These are phyloP conservation scores for Campoplex capitator DNA, from an alignment of 2,888 invertebrate genomes.

Conservation along the genomic window DNA sequence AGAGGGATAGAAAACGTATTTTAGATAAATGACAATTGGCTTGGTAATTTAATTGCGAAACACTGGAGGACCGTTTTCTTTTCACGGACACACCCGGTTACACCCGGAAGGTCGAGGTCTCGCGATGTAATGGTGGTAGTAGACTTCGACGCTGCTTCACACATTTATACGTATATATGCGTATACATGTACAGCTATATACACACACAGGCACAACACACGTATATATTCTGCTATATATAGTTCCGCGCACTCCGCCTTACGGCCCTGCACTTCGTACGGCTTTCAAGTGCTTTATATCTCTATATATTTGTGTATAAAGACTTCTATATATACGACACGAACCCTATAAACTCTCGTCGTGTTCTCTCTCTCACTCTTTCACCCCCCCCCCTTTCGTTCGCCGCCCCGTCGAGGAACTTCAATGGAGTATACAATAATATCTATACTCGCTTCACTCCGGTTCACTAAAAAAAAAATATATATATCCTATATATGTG, in stretches of 20 bases:
- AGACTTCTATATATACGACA: conserved; percentile 40
- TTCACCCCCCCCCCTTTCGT: conserved; percentile 18
- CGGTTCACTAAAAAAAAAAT: conserved; percentile 23
- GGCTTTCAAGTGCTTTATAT: conserved; percentile 28
- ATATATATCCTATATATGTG: neutral
- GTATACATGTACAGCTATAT: neutral
- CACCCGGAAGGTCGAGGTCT: conserved; percentile 70
- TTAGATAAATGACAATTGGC: conserved; percentile 3
- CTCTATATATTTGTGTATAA: conserved; percentile 32
- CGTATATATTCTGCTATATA: conserved; percentile 11
- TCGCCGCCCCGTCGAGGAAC: conserved; percentile 46
- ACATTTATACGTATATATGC: conserved; percentile 26
- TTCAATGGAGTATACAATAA: conserved; percentile 42
- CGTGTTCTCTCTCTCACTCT: conserved; percentile 41
- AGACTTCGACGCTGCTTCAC: conserved; percentile 41
- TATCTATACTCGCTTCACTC: conserved; percentile 36
- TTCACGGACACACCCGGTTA: conserved; percentile 69
- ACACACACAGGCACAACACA: conserved; percentile 1
- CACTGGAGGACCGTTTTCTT: conserved; percentile 57
- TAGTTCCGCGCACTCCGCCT: conserved; percentile 55
- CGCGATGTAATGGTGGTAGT: conserved; percentile 52
- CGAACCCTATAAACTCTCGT: conserved; percentile 28
- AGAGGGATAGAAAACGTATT: neutral
- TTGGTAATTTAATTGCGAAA: conserved; percentile 53
- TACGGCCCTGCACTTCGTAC: conserved; percentile 59